A percentile compares a stretch with the other conserved stretches of the same genome.
These are phyloP conservation scores for Echinometra lucunter DNA, from an alignment of 53 echinoderm and acorn worm species.

Conservation along the genomic window DNA sequence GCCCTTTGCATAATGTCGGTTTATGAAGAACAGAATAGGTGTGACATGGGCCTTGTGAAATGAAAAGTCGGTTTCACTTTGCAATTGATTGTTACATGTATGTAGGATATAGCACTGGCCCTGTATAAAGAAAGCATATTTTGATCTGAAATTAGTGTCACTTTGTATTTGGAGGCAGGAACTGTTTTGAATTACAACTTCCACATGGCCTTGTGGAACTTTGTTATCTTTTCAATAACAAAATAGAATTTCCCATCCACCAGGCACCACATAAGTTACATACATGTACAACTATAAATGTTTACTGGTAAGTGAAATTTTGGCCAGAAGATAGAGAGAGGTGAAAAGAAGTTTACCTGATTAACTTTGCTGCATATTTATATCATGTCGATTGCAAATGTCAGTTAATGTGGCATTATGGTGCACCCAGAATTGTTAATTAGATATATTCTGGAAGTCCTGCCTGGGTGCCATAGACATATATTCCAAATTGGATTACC, in stretches of 20 bases:
- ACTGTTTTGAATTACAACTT: conserved; percentile 54
- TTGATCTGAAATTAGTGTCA: conserved; percentile 22
- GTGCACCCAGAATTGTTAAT: neutral
- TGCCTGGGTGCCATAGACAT: neutral
- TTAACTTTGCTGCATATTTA: neutral
- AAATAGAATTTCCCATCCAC: neutral
- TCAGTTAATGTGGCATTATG: neutral
- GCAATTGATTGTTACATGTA: no score
- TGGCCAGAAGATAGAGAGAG: neutral
- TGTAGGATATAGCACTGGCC: neutral
- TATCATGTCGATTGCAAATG: neutral
- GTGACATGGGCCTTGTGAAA: neutral
- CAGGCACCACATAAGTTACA: no score
- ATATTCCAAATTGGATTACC: neutral
- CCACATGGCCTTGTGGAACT: conserved; percentile 39
- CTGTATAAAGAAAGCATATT: neutral
- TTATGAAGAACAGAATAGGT: neutral
- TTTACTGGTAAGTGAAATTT: neutral
- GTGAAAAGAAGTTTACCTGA: neutral
- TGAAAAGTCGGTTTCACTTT: conserved; percentile 23
- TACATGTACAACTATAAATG: no score
- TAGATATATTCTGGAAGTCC: neutral
- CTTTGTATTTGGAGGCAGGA: conserved; percentile 6
- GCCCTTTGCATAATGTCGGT: neutral
- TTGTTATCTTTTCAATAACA: conserved; percentile 11